Conservation (phyloP, 92 coral and sea anemone species). For the Plumapathes pennacea region DNA sequence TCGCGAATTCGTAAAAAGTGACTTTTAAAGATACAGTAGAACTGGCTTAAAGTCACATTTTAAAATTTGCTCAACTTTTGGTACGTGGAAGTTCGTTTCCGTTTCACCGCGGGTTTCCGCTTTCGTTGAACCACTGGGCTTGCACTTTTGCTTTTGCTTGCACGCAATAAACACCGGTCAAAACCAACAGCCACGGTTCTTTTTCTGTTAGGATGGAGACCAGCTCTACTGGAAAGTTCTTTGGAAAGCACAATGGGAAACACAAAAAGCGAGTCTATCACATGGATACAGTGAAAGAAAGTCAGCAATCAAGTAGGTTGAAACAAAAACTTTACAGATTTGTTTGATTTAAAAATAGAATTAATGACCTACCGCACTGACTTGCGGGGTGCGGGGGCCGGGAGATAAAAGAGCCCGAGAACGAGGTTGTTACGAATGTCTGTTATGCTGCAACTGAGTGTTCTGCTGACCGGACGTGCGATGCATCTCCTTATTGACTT, state of each 20-base stretch:
- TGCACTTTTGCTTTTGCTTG: too few species aligned
- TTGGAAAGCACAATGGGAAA: background rate
- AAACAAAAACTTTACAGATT: background rate
- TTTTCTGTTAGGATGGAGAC: slow-evolving; percentile 3
- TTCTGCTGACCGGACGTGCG: background rate
- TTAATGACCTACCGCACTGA: too few species aligned
- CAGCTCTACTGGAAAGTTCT: background rate
- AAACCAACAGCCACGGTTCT: slow-evolving; percentile 4
- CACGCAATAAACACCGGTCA: background rate
- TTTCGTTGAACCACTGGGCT: too few species aligned
- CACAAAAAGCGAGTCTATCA: slow-evolving; percentile 5
- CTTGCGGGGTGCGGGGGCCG: too few species aligned
- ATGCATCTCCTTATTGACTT: background rate
- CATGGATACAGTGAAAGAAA: background rate
- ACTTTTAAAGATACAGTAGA: too few species aligned
- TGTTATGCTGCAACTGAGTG: background rate
- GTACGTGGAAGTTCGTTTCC: too few species aligned
- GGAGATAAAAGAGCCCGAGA: too few species aligned
- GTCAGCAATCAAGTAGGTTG: slow-evolving; percentile 13
- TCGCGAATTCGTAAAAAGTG: too few species aligned
- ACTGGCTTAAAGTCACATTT: too few species aligned
- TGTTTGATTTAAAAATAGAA: too few species aligned
- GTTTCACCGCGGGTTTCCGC: too few species aligned
- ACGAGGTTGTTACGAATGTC: background rate
- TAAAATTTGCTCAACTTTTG: too few species aligned